Base-by-base conservation (phyloP, 2,888 invertebrate genomes). In the Aleiodes testaceus region DNA sequence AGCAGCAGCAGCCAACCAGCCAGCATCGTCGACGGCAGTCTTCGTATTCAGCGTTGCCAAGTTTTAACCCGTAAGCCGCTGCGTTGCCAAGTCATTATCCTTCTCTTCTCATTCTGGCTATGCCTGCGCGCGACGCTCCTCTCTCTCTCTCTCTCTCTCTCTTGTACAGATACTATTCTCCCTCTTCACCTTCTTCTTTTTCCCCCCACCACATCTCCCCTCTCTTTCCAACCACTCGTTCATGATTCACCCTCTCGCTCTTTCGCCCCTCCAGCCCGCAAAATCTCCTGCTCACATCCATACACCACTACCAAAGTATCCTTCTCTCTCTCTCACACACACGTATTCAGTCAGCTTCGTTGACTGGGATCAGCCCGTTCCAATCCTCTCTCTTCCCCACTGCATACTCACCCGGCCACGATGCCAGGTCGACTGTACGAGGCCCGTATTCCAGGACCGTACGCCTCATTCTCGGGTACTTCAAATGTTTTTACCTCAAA, bases 331-430 rank as follows among this genome's bases (percentile, higher is more conserved):
- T 20, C 16, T n/a, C 42, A 59, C 36, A 42, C 66, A 36, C 53
- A 22, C 20, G 50, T 50, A 20, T 18, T 18, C 3, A 26, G n/a
- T 12, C 53, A 18, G 16, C 20, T 30, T 59, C 59, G 59, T 42
- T 77, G 72, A 77, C 77, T 74, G 75, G 80, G 81, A 80, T 80
- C 81, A 81, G 79, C 80, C 70, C 77, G 65, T 72, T 47, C 22
- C 65, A 59, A 36, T 2, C 53, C 49, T 20, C 68, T 68, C 50
- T 42, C 30, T 36, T n/a, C 44, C 50, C 36, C 44, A 74, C 74
- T 72, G 75, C 77, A 77, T 78, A 47, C 65, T 44, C 55, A 52
- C 65, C 65, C 66, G 66, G 66, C 71, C 61, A 12, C 66, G 77
- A 75, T 74, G 72, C 75, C 75, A 76, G 77, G 80, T 80, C 77